Conservation (phyloP, 2,113 vertebrate genomes). For the Platichthys flesus region DNA sequence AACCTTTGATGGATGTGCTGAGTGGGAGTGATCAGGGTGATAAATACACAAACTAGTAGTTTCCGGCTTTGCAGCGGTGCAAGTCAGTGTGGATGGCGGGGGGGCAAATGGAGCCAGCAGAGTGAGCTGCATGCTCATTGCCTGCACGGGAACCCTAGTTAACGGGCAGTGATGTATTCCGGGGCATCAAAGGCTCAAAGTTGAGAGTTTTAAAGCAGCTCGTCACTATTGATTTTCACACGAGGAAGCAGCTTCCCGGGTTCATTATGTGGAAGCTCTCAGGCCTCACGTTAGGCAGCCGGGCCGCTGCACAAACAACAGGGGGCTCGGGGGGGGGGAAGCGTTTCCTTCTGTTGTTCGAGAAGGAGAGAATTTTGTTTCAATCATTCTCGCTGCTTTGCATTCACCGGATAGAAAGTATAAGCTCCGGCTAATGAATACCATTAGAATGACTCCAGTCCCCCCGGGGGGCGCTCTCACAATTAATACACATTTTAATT, state of each 20-base stretch:
- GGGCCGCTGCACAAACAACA: conserved; percentile 57
- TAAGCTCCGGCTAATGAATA: conserved; percentile 65
- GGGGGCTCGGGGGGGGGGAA: conserved; percentile 35
- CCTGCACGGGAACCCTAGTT: conserved; percentile 58
- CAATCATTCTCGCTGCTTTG: conserved; percentile 57
- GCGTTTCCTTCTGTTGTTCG: conserved; percentile 56
- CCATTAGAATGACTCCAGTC: conserved; percentile 41
- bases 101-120: conserved; percentile 48
- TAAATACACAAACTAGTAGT: conserved; percentile 55
- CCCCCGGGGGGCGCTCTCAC: conserved; percentile 49
- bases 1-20: conserved; percentile 60
- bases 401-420: conserved; percentile 52
- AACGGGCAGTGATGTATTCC: conserved; percentile 69
- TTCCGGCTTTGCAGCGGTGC: conserved; percentile 16
- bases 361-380: too few species aligned
- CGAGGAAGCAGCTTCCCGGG: conserved; percentile 55
- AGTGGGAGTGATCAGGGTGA: conserved; percentile 52
- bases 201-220: conserved; percentile 74
- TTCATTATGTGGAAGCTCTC: conserved; percentile 75
- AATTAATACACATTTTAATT: conserved; percentile 71
- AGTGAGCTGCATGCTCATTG: conserved; percentile 68
- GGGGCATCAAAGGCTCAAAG: conserved; percentile 73
- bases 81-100: conserved; percentile 22
- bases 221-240: conserved; percentile 75
- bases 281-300: conserved; percentile 40